Conservation (phyloP, 2,797 vertebrate species). For the Chelonia mydas region DNA sequence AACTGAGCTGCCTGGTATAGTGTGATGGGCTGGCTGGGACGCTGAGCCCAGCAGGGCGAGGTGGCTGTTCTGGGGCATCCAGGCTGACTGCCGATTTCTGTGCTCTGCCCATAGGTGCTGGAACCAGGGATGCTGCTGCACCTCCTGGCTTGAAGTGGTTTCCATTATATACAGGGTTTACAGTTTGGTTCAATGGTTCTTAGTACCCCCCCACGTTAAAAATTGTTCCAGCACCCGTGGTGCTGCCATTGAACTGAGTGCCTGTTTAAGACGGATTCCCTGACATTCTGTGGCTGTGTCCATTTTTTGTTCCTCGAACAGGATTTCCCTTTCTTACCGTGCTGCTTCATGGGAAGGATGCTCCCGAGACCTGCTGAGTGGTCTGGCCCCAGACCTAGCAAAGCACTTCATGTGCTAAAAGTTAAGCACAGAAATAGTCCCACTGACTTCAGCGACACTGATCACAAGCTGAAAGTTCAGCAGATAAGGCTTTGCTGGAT, state of each 20-base stretch:
- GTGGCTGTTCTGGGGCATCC: constrained; percentile 8
- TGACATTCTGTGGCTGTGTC: constrained; percentile 17
- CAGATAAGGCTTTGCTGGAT: constrained; percentile 11
- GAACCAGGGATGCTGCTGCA: no score
- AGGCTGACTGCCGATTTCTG: constrained; percentile 16
- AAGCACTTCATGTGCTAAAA: neutral
- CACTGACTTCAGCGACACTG: neutral
- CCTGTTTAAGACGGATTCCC: constrained; percentile 49
- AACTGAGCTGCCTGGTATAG: neutral
- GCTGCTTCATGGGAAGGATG: neutral
- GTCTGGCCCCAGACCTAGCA: neutral
- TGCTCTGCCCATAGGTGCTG: neutral
- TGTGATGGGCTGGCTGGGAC: neutral
- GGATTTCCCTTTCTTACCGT: constrained; percentile 47
- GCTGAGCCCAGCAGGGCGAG: neutral
- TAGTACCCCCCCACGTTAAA: no score
- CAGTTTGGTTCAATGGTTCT: no score
- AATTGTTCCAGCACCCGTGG: no score
- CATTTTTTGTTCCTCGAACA: constrained; percentile 4
- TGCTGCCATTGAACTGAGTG: constrained; percentile 7
- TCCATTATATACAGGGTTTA: no score
- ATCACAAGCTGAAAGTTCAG: neutral
- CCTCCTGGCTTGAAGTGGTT: no score
- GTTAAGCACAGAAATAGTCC: neutral
- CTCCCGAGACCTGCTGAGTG: neutral